Evolutionary conservation across 2,888 invertebrate species (phyloP), one percentile per base, ranked within the genome.

Genomic region (Julus scandinavius): DNA sequence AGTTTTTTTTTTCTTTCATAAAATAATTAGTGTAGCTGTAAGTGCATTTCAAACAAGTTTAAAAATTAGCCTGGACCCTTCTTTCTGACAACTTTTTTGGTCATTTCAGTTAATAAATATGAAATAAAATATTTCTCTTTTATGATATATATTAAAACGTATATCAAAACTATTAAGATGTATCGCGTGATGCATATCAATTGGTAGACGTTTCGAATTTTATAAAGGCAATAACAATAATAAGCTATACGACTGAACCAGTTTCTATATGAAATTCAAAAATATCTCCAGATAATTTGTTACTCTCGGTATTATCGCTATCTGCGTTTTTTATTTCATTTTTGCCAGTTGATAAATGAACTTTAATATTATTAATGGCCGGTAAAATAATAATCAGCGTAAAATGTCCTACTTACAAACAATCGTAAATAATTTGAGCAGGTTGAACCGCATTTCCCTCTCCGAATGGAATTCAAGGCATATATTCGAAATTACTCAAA

Each of bases 381-480:
- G 20, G 72, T 72, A 72, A 72, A 72, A 72, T 72, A 72, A 20
- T 72, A 29, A 72, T 72, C 72, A 72, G 72, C 9, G 72, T 29
- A 72, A 72, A 72, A 72, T 72, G 72, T 20, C 72, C 72, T 72
- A 72, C 29, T 72, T 72, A 72, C 20, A 72, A 72, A 72, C 72
- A 72, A 72, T 72, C 72, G 72, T 72, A 72, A 72, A 72, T 72
- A 72, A 72, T 72, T 72, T 29, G 72, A 72, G 72, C 72, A 72
- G 72, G 72, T 72, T 72, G 72, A 29, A 72, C 72, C 29, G 72
- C 72, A 72, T 72, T 72, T 72, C 29, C 72, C 29, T 72, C 29
- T 9, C 20, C 29, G 41, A 72, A 20, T 11, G 72, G 72, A 72
- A 72, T 72, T 72, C 72, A 20, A 72, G 2, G 72, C 72, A n/a